phyloP scores from a whole-genome alignment of 2,113 vertebrate species.

The Bubo bubo region DNA sequence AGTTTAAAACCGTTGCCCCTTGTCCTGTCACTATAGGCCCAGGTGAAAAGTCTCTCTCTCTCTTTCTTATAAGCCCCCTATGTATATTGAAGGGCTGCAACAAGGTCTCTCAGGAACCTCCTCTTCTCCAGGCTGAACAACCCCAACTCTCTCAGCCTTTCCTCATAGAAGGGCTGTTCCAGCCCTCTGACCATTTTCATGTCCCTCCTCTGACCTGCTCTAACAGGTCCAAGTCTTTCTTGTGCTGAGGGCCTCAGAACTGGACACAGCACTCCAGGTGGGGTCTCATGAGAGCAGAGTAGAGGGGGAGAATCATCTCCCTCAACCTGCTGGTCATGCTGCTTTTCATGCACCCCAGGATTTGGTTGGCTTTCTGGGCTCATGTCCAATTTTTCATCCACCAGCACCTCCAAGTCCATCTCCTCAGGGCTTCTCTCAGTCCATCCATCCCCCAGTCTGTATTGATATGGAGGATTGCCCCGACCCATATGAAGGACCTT shows the following conservation, averaged over 20 bases:
- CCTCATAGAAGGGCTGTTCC: neutral
- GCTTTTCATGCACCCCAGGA: neutral
- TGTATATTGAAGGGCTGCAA: neutral
- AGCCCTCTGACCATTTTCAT: neutral
- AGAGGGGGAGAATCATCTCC: neutral
- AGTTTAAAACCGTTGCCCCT: neutral
- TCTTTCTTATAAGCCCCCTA: neutral
- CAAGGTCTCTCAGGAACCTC: neutral
- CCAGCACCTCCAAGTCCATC: neutral
- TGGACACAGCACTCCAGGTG: neutral
- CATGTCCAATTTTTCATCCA: neutral
- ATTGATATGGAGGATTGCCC: neutral
- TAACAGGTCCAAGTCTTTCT: neutral
- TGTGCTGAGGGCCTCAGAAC: neutral
- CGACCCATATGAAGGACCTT: neutral
- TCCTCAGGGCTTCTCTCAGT: fast-evolving
- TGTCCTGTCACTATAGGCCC: neutral
- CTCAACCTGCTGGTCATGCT: neutral
- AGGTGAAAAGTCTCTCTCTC: neutral
- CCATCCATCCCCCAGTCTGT: neutral
- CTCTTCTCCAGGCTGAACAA: neutral
- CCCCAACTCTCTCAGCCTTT: neutral
- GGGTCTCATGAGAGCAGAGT: neutral
- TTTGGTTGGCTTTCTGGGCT: neutral
- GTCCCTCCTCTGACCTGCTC: neutral